Evolutionary conservation across 2,113 vertebrate genomes (phyloP), one percentile per base, ranked within the genome.

Genomic region (Cisticola juncidis): DNA sequence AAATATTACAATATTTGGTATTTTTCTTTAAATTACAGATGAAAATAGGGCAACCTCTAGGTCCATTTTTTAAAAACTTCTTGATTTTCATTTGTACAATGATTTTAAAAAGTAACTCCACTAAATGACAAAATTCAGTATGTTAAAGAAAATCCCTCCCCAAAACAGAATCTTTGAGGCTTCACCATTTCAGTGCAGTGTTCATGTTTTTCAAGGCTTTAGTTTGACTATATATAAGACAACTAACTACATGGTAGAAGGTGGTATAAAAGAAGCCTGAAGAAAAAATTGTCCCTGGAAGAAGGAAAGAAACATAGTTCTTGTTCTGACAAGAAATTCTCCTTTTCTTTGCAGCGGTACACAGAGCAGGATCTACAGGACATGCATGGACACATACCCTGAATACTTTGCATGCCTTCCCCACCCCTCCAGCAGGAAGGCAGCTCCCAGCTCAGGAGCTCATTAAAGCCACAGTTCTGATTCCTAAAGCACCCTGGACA

Each of bases 381-480:
- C 95, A 31, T 83, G 95, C 81, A 94, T 47, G 13, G 9, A 45
- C 81, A 83, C 91, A 91, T 90, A 66, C 45, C 86, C 90, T 22
- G 38, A 76, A 97, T 96, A 86, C 47, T 77, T 87, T 45, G 64
- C 96, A 96, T 90, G 25, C 80, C 56, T 91, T 81, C 93, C 72
- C 87, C 68, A 81, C 60, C 84, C 95, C 71, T 18, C 31, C 11
- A 79, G 12, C 57, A 45, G 54, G n/a, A 78, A 84, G 81, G 96
- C 83, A 96, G 82, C 64, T 65, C 70, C 89, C 91, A 94, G 3
- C 62, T 47, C 44, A 3, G 74, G 44, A 93, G 58, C 86, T 86
- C 90, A 84, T 38, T 35, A 69, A 31, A 87, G 51, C 19, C 61
- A 68, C 82, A 80, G 50, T 4, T 79, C 38, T 54, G 35, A 44